phyloP scores from a whole-genome alignment of 1,140 invertebrate genomes.

The Plectrocnemia conspersa region DNA sequence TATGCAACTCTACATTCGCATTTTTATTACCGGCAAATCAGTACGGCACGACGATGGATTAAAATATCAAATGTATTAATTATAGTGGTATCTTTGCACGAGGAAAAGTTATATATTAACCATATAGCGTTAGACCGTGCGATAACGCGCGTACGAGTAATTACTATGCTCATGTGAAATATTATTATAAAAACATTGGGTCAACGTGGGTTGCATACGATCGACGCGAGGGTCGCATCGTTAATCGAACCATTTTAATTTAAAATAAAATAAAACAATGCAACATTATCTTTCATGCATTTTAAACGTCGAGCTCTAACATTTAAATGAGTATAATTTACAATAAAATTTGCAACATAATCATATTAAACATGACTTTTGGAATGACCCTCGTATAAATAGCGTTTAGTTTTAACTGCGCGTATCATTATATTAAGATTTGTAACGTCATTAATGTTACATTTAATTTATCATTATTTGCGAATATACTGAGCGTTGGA shows the following conservation, averaged over 20 bases:
- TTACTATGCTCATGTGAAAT: constrained; percentile 29
- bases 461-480: constrained; percentile 18
- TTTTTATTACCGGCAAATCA: too few species aligned
- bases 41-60: constrained; percentile 24
- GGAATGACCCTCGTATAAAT: not conserved
- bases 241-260: not conserved
- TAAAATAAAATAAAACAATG: not conserved
- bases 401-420: constrained; percentile 14
- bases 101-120: constrained; percentile 26
- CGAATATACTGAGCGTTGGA: too few species aligned
- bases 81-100: constrained; percentile 26
- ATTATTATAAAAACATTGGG: constrained; percentile 29
- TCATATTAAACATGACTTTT: not conserved
- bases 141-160: constrained; percentile 26
- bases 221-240: constrained; percentile 6
- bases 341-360: too few species aligned
- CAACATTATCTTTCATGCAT: not conserved
- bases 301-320: too few species aligned
- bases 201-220: constrained; percentile 7
- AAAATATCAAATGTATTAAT: constrained; percentile 34
- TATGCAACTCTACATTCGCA: too few species aligned
- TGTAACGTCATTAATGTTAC: constrained; percentile 22
- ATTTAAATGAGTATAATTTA: too few species aligned
- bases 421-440: constrained; percentile 21
- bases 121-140: constrained; percentile 8